phyloP scores from a whole-genome alignment of 2,888 invertebrate species.

The Thera britannica region DNA sequence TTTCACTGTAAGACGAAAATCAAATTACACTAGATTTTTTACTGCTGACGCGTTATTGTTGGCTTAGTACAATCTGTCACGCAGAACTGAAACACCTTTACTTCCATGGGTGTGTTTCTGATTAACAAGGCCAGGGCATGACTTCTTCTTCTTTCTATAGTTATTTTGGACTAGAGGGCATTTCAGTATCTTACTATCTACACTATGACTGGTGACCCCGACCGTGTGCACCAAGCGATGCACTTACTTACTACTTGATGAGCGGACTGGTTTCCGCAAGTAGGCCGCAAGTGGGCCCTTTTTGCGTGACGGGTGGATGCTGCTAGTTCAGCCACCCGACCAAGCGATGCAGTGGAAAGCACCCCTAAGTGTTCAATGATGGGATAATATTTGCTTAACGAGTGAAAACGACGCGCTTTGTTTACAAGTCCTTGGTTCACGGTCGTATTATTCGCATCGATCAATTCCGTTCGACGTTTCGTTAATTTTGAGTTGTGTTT shows the following conservation, averaged over 20 bases:
- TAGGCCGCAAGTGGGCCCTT: no score
- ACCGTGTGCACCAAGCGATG: neutral
- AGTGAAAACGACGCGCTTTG: conserved; percentile 26
- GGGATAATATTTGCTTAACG: conserved; percentile 47
- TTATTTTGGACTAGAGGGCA: neutral
- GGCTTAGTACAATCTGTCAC: no score
- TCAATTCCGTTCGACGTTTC: conserved; percentile 31
- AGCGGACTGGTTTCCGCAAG: no score
- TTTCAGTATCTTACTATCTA: neutral
- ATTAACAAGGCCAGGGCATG: no score
- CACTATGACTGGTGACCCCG: conserved; percentile 3
- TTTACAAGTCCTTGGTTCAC: conserved; percentile 33
- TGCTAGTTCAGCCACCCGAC: no score
- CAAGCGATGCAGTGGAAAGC: conserved; percentile 11
- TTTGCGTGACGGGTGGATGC: no score
- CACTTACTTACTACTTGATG: no score
- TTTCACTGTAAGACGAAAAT: neutral
- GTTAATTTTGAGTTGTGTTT: conserved; percentile 29
- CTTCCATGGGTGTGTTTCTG: no score
- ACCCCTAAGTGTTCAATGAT: conserved; percentile 16
- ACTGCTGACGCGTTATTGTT: neutral
- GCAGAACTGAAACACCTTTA: no score
- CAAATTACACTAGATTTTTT: neutral
- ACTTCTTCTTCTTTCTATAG: no score
- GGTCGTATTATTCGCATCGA: conserved; percentile 29